Evolutionary conservation across 2,113 vertebrate species (phyloP).

Genomic region (Gasterosteus nipponicus): DNA sequence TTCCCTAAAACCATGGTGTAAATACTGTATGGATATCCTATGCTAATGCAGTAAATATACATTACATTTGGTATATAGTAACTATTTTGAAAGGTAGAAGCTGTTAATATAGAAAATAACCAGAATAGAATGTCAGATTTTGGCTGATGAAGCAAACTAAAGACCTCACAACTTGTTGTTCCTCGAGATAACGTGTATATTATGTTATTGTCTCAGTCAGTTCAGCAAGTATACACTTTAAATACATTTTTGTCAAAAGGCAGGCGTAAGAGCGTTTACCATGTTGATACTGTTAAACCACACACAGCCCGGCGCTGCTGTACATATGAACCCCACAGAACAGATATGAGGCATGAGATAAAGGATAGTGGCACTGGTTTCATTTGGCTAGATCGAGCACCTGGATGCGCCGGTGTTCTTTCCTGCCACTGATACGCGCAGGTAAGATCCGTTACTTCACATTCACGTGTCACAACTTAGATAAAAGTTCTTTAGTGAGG

Average conservation of each 20-base stretch:
- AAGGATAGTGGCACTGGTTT: no score
- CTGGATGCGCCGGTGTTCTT: not conserved
- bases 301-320: not conserved
- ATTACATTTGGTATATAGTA: not conserved
- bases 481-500: not conserved
- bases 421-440: not conserved
- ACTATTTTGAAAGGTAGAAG: not conserved
- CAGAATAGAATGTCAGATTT: not conserved
- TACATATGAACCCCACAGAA: not conserved
- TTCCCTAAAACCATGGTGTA: not conserved
- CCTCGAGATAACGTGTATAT: not conserved
- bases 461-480: not conserved
- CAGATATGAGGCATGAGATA: no score
- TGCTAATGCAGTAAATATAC: not conserved
- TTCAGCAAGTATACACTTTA: not conserved
- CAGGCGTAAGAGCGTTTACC: not conserved
- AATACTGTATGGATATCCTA: not conserved
- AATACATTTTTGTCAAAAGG: not conserved
- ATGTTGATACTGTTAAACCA: not conserved
- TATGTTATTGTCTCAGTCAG: not conserved
- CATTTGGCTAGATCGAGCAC: no score
- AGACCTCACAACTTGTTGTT: not conserved
- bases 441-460: not conserved
- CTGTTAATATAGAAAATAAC: not conserved
- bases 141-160: not conserved